Evolutionary conservation across 2,113 vertebrate genomes (phyloP), one percentile per base, ranked within the genome.

Genomic region (Sciurus niger): DNA sequence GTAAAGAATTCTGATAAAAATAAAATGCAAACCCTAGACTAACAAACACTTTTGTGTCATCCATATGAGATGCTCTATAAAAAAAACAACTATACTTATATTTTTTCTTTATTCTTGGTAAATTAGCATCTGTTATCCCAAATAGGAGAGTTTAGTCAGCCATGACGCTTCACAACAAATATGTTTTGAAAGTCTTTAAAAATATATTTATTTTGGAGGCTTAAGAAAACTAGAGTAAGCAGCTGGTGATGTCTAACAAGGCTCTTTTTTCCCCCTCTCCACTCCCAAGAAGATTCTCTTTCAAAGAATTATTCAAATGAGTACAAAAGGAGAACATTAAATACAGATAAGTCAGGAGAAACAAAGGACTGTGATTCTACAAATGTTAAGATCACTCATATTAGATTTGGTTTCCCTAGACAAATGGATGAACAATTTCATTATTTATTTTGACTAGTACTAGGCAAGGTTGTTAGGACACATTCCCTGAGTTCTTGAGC

Each of bases 121-220:
- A 86, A 94, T 86, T 91, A 95, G 93, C 86, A 94, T 94, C 96
- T 97, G 83, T 94, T 96, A 95, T 96, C 14, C 76, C 51, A 95
- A 46, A 68, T 72, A 96, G 34, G 34, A 0, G 78, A 89, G 72
- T 78, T 93, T 76, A 97, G 87, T 90, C 73, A 94, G 34, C 51
- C 37, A 79, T 70, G 67, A 95, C 0, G 0, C 63, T 85, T 93
- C 78, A 89, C 68, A 91, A 68, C 73, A 92, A 96, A 89, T 94
- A 95, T 43, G 28, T 93, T 96, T 90, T 85, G 78, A 60, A 97
- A 90, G 30, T 0, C 60, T 84, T 72, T 84, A 11, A 63, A 91
- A 83, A 85, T 93, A 53, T 46, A 89, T 91, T 93, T 89, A 90
- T 85, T 89, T 89, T 95, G 43, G 43, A 84, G 32, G 18, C 24